phyloP scores from a whole-genome alignment of 2,888 invertebrate genomes.

The Miltochrista miniata region DNA sequence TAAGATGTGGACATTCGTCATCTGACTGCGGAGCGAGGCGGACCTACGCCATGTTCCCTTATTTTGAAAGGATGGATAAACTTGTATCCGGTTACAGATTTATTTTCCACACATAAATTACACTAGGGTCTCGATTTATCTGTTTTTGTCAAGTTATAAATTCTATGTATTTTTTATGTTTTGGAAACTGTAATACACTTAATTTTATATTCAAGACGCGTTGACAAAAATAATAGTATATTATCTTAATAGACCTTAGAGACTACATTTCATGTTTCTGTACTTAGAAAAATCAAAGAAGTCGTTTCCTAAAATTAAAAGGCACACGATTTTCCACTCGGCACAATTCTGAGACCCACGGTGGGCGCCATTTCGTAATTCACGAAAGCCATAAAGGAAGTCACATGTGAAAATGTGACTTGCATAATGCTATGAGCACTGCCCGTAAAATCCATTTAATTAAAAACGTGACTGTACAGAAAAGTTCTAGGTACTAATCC shows the following conservation, averaged over 20 bases:
- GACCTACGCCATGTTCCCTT: slow-evolving; percentile 56
- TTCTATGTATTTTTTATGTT: slow-evolving; percentile 37
- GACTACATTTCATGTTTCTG: neutral
- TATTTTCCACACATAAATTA: slow-evolving; percentile 66
- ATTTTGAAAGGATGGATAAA: slow-evolving; percentile 70
- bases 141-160: slow-evolving; percentile 42
- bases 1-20: slow-evolving; percentile 72
- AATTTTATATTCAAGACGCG: neutral
- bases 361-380: slow-evolving; percentile 52
- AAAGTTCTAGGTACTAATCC: slow-evolving; percentile 32
- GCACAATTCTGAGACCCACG: slow-evolving; percentile 27
- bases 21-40: slow-evolving; percentile 57
- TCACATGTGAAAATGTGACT: slow-evolving; percentile 58
- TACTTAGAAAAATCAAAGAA: no score
- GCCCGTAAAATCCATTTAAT: slow-evolving; percentile 62
- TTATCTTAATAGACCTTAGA: no score
- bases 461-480: slow-evolving; percentile 68
- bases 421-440: slow-evolving; percentile 52
- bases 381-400: slow-evolving; percentile 49
- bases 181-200: slow-evolving; percentile 21
- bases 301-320: neutral
- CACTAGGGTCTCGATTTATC: slow-evolving; percentile 47
- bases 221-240: no score
- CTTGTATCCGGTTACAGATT: slow-evolving; percentile 70
- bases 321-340: neutral